These are phyloP conservation scores for Sarcophaga peregrina DNA, from an alignment of 1,140 invertebrate genomes.

Conservation along the genomic window DNA sequence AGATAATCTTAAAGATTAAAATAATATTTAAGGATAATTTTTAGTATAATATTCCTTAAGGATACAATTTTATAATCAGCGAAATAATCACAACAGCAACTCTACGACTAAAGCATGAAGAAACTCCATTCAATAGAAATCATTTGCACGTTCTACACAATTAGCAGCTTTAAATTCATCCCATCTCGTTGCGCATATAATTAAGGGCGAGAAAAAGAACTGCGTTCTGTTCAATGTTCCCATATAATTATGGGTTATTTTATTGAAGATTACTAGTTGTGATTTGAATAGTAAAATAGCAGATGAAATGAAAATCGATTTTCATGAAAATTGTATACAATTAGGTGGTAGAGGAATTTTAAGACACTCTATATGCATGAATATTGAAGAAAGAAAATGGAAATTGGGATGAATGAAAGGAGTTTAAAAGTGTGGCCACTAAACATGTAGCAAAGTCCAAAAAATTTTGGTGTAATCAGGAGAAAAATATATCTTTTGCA, in stretches of 20 bases:
- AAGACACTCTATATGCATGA: no score
- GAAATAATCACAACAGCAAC: neutral
- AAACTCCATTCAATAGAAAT: neutral
- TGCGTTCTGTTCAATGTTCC: neutral
- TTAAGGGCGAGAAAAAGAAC: neutral
- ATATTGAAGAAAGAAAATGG: no score
- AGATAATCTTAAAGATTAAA: constrained; percentile 19
- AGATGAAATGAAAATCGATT: no score
- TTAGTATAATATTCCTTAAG: constrained; percentile 26
- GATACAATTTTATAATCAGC: neutral
- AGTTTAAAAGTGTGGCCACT: no score
- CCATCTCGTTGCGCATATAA: neutral
- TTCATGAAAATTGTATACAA: no score
- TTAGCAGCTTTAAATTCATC: constrained; percentile 33
- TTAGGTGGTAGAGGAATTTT: no score
- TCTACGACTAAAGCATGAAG: neutral
- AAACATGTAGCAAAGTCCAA: no score
- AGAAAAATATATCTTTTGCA: no score
- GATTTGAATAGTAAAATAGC: neutral
- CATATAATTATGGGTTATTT: neutral
- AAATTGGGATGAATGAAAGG: no score
- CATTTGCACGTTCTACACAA: constrained; percentile 29
- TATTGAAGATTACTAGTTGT: neutral
- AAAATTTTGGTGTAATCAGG: no score
- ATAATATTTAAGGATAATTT: constrained; percentile 17